Evolutionary conservation across 2,888 invertebrate genomes (phyloP).

Genomic region (Anarsia innoxiella): DNA sequence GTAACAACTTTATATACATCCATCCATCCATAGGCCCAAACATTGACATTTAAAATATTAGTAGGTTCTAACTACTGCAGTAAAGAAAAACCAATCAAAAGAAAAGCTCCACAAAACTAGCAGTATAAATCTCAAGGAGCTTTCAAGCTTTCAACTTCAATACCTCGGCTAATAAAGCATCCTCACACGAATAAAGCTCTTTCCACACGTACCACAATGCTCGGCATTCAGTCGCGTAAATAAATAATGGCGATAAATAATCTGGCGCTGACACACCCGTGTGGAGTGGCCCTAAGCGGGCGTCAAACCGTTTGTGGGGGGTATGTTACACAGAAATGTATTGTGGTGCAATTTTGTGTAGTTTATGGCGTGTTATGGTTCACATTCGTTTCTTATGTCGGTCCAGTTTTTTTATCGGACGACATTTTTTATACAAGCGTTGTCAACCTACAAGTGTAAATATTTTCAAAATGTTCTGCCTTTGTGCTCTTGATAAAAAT

Average conservation of each 20-base stretch:
- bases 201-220: conserved; percentile 23
- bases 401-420: too few relatives aligned
- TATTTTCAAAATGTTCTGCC: too few relatives aligned
- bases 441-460: too few relatives aligned
- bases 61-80: too few relatives aligned
- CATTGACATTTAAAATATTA: too few relatives aligned
- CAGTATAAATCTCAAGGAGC: conserved; percentile 4
- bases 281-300: conserved; percentile 46
- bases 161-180: conserved; percentile 17
- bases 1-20: too few relatives aligned
- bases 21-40: too few relatives aligned
- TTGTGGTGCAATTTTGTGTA: neutral
- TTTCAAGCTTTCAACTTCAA: conserved; percentile 4
- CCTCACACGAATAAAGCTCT: conserved; percentile 14
- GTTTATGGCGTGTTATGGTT: neutral
- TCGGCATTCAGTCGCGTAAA: conserved; percentile 38
- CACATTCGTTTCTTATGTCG: neutral
- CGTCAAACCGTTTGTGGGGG: conserved; percentile 13
- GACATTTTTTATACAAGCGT: too few relatives aligned
- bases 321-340: neutral
- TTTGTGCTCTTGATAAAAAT: too few relatives aligned
- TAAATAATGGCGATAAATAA: conserved; percentile 69
- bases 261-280: conserved; percentile 61
- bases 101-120: too few relatives aligned
- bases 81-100: too few relatives aligned